These are phyloP conservation scores for Acanthopagrus latus DNA, from an alignment of 2,797 vertebrate species.

Conservation along the genomic window DNA sequence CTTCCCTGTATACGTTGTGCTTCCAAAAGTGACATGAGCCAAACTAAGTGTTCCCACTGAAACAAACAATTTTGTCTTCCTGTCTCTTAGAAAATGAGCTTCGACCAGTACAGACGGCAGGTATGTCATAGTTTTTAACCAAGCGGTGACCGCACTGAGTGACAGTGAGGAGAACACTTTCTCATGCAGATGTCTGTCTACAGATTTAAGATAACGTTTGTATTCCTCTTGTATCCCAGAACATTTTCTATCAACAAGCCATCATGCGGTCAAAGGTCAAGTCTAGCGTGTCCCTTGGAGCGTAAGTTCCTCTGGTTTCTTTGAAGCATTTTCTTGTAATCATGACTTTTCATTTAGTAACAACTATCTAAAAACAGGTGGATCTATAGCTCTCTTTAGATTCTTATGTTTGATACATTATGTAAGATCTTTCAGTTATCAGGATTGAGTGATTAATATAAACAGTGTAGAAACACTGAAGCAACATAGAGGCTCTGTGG, in stretches of 20 bases:
- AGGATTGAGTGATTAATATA: not conserved
- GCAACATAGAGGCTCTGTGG: not conserved
- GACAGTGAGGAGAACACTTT: not conserved
- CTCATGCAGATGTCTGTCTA: not conserved
- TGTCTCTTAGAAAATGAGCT: conserved; percentile 88
- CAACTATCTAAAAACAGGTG: not conserved
- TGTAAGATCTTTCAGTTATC: not conserved
- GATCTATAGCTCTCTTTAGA: no score
- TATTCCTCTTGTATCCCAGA: conserved; percentile 80
- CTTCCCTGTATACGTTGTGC: not conserved
- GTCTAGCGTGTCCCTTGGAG: conserved; percentile 95
- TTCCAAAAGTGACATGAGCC: not conserved
- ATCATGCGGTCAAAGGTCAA: conserved; percentile 95
- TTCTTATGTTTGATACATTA: not conserved
- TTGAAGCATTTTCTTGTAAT: not conserved
- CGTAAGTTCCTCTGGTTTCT: conserved; percentile 84
- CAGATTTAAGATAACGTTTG: not conserved
- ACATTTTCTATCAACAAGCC: conserved; percentile 93
- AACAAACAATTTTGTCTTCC: conserved; percentile 40
- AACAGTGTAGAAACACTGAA: not conserved
- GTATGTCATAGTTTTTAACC: conserved; percentile 65
- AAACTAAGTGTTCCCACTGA: not conserved
- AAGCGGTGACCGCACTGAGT: not conserved
- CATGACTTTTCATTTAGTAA: not conserved
- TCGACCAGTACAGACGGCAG: conserved; percentile 88